A percentile compares a stretch with the other conserved stretches of the same genome.
Conservation (phyloP, 2,113 vertebrate genomes). For the Gallinago undulata region DNA sequence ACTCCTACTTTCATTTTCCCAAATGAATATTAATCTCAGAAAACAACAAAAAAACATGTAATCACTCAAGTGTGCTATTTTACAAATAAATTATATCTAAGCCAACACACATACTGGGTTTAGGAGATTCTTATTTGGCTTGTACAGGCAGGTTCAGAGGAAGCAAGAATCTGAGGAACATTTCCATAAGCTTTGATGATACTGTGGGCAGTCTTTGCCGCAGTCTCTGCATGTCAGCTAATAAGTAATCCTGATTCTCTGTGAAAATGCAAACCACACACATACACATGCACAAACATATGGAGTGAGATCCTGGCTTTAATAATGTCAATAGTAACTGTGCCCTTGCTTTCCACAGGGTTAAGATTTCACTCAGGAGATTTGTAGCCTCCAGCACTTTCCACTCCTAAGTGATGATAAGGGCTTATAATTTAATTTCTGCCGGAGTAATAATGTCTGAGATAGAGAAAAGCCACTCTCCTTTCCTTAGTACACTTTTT, state of each 20-base stretch:
- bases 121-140: not conserved
- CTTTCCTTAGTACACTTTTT: not conserved
- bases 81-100: not conserved
- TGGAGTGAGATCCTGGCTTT: not conserved
- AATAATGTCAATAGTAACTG: not conserved
- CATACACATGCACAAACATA: not conserved
- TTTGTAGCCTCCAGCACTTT: not conserved
- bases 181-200: not conserved
- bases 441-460: not conserved
- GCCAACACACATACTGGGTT: not conserved
- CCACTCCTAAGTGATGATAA: not conserved
- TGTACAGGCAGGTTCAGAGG: not conserved
- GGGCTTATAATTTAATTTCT: slow-evolving; percentile 39
- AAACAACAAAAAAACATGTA: not conserved
- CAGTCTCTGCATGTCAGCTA: not conserved
- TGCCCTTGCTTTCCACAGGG: not conserved
- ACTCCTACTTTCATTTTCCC: slow-evolving; percentile 13
- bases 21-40: not conserved
- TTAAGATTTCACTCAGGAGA: not conserved
- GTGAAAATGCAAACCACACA: not conserved
- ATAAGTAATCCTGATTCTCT: not conserved
- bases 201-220: not conserved
- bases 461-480: not conserved
- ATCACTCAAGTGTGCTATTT: not conserved
- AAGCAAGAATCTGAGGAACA: not conserved